These are phyloP conservation scores for Drosophila anomalata DNA, from an alignment of 2,888 invertebrate species.

Conservation along the genomic window DNA sequence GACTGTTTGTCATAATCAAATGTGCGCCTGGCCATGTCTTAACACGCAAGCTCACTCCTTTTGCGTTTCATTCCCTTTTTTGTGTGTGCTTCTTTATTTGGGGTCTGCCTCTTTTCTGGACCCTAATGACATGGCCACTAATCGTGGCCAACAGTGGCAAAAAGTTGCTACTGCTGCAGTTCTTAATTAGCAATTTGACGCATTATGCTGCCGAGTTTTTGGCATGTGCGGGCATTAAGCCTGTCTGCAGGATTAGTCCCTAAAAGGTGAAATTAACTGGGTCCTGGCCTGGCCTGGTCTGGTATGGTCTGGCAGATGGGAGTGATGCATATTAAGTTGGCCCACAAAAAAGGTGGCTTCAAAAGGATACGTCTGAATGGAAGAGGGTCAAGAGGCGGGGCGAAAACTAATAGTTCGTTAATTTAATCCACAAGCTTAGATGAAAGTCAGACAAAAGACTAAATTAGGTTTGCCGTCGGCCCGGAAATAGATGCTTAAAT, in stretches of 20 bases:
- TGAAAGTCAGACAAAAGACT: neutral
- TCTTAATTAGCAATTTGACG: slow-evolving; percentile 73
- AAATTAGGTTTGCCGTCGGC: neutral
- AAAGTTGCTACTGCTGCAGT: slow-evolving; percentile 64
- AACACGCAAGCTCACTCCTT: slow-evolving; percentile 60
- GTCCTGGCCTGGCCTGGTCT: neutral
- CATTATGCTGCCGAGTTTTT: slow-evolving; percentile 54
- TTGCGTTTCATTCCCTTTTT: slow-evolving; percentile 13
- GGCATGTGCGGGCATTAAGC: slow-evolving; percentile 51
- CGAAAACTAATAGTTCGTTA: slow-evolving; percentile 24
- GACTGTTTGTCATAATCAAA: slow-evolving; percentile 73
- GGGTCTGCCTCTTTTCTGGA: slow-evolving; percentile 5
- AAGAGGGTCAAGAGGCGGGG: slow-evolving; percentile 15
- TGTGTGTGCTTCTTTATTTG: neutral
- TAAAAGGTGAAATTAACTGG: slow-evolving; percentile 39
- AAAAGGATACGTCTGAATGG: slow-evolving; percentile 5
- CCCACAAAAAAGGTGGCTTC: neutral
- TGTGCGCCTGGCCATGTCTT: slow-evolving; percentile 66
- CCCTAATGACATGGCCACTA: slow-evolving; percentile 41
- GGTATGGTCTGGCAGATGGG: slow-evolving; percentile 7
- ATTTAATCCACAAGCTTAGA: slow-evolving; percentile 17
- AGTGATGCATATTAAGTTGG: slow-evolving; percentile 35
- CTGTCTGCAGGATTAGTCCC: slow-evolving; percentile 45
- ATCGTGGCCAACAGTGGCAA: slow-evolving; percentile 30
- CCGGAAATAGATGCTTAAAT: neutral